A percentile compares a stretch with the other conserved stretches of the same genome.
phyloP scores from a whole-genome alignment of 2,113 vertebrate species.

The Pseudonaja textilis region DNA sequence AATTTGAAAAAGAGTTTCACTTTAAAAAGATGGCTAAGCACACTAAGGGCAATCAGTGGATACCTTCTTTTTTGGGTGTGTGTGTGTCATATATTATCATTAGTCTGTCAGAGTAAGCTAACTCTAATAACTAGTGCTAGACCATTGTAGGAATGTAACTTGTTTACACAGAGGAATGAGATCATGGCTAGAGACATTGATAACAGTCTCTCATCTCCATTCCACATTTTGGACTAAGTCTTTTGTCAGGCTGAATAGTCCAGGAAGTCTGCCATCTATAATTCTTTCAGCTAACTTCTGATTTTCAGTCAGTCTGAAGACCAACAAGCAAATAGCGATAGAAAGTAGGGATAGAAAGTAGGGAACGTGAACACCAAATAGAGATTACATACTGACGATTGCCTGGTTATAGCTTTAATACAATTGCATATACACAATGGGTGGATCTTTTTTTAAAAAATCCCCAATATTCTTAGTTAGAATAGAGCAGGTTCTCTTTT shows the following conservation, averaged over 20 bases:
- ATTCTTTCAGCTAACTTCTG: not conserved
- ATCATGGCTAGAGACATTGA: conserved; percentile 34
- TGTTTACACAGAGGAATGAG: conserved; percentile 35
- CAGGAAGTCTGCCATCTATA: not conserved
- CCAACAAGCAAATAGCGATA: not conserved
- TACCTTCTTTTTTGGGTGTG: not conserved
- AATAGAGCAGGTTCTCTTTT: not conserved
- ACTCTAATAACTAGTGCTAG: conserved; percentile 17
- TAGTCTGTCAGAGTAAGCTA: conserved; percentile 32
- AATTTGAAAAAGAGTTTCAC: conserved; percentile 66
- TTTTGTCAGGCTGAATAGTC: conserved; percentile 27
- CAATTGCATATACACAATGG: not conserved
- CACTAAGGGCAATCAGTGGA: conserved; percentile 25
- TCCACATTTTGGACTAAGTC: conserved; percentile 17
- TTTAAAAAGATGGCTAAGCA: conserved; percentile 55
- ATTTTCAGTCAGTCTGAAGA: not conserved
- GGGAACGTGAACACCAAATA: not conserved
- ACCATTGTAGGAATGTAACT: conserved; percentile 15
- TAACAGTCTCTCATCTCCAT: conserved; percentile 34
- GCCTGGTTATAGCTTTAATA: not conserved
- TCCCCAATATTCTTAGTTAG: not conserved
- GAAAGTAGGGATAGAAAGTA: not conserved
- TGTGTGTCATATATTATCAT: not conserved
- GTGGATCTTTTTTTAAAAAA: not conserved
- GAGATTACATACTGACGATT: not conserved